phyloP scores from a whole-genome alignment of 2,113 vertebrate species.

The Tretioscincus oriximinensis region DNA sequence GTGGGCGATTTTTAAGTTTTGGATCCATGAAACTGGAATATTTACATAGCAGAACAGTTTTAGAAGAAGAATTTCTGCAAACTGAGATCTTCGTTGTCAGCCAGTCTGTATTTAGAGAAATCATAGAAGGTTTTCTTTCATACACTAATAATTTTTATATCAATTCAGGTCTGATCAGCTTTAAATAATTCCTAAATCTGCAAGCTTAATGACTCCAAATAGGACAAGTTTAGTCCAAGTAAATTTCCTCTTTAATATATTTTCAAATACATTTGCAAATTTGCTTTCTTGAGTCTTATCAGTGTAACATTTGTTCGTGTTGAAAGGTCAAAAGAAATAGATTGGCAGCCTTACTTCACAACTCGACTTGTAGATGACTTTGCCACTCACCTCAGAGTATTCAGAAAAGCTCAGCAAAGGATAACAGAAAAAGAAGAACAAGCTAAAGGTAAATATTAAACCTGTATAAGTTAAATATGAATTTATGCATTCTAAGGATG shows the following conservation, averaged over 20 bases:
- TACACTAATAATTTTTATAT: neutral
- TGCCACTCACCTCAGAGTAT: slow-evolving; percentile 95
- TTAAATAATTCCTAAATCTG: neutral
- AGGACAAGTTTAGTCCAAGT: neutral
- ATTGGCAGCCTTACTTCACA: slow-evolving; percentile 99
- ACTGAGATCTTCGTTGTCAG: no score
- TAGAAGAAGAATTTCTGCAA: fast-evolving
- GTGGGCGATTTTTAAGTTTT: neutral
- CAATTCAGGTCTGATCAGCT: neutral
- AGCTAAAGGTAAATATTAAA: slow-evolving; percentile 78
- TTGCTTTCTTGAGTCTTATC: slow-evolving; percentile 9
- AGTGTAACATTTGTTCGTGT: slow-evolving; percentile 46
- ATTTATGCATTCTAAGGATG: neutral
- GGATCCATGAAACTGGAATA: neutral
- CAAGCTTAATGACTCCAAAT: no score
- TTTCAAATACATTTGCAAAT: neutral
- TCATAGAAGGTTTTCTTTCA: no score
- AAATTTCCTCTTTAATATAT: neutral
- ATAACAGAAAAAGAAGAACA: slow-evolving; percentile 89
- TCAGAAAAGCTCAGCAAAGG: slow-evolving; percentile 96
- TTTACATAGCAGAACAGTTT: no score
- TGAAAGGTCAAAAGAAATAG: slow-evolving; percentile 94
- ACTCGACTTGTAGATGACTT: slow-evolving; percentile 98
- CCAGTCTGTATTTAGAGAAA: no score
- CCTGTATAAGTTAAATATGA: neutral